Conservation (phyloP, 1,140 invertebrate species). For the Hylaeus volcanicus region DNA sequence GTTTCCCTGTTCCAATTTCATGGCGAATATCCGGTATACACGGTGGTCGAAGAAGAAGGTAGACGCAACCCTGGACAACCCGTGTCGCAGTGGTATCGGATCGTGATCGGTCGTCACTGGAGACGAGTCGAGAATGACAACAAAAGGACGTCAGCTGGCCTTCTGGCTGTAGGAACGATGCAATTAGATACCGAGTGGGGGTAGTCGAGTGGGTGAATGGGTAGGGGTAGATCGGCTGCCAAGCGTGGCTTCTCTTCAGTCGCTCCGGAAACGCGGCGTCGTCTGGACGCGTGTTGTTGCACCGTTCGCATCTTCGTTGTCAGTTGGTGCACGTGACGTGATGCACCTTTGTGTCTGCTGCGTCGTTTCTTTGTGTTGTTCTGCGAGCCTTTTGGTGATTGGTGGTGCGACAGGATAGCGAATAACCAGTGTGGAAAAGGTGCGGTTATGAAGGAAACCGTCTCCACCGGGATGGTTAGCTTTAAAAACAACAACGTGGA, state of each 20-base stretch:
- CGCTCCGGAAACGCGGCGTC: constrained; percentile 65
- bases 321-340: constrained; percentile 41
- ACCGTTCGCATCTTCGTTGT: neutral
- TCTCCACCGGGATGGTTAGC: constrained; percentile 65
- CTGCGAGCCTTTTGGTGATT: neutral
- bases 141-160: constrained; percentile 36
- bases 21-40: neutral
- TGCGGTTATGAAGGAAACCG: constrained; percentile 18
- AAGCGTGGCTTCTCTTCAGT: constrained; percentile 67
- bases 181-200: constrained; percentile 4
- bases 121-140: constrained; percentile 13
- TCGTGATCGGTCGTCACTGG: constrained; percentile 21
- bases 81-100: neutral
- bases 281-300: constrained; percentile 22
- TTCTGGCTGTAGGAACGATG: constrained; percentile 9
- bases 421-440: neutral
- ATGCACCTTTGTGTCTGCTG: neutral
- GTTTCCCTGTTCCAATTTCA: no score
- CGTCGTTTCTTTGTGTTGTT: neutral
- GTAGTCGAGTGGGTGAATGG: neutral
- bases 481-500: constrained; percentile 69
- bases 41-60: constrained; percentile 19
- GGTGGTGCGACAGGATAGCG: neutral
- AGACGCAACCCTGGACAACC: constrained; percentile 23
- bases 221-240: constrained; percentile 48